Percentiles rank a stretch among this genome's conserved stretches.
These are phyloP conservation scores for Microctenopoma lineatum DNA, from an alignment of 2,797 vertebrate genomes.

Conservation along the genomic window DNA sequence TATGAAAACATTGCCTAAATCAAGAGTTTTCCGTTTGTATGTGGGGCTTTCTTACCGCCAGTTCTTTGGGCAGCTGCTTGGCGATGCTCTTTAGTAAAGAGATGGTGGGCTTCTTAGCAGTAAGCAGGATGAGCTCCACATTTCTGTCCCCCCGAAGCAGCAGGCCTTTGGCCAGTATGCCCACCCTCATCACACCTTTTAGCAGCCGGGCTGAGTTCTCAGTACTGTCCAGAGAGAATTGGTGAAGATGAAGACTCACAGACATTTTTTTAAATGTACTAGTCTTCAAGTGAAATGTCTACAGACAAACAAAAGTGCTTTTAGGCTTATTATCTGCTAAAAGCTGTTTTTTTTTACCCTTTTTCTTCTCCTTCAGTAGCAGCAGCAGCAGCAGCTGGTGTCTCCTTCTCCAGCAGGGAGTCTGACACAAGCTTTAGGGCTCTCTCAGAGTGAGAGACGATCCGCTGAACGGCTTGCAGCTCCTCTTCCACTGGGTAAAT, in stretches of 20 bases:
- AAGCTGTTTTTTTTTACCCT: slow-evolving; percentile 47
- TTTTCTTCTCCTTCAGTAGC: slow-evolving; percentile 66
- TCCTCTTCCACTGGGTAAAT: slow-evolving; percentile 89
- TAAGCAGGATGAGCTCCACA: slow-evolving; percentile 86
- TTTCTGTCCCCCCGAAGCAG: slow-evolving; percentile 86
- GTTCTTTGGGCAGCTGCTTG: slow-evolving; percentile 84
- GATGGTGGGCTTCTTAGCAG: slow-evolving; percentile 85
- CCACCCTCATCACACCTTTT: slow-evolving; percentile 88
- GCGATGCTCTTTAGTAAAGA: slow-evolving; percentile 79
- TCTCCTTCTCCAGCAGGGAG: slow-evolving; percentile 79
- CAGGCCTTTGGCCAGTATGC: slow-evolving; percentile 89
- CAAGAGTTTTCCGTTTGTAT: background rate
- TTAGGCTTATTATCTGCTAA: background rate
- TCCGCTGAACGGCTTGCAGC: slow-evolving; percentile 87
- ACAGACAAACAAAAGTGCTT: background rate
- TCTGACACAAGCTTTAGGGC: slow-evolving; percentile 89
- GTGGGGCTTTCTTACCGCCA: slow-evolving; percentile 77
- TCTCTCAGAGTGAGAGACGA: slow-evolving; percentile 85
- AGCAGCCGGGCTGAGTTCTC: slow-evolving; percentile 76
- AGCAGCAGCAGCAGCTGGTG: slow-evolving; percentile 24
- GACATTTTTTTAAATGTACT: background rate
- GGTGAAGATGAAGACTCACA: background rate
- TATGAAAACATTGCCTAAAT: background rate
- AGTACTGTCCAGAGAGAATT: slow-evolving; percentile 52
- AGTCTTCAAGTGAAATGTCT: background rate